Percentiles rank a stretch among this genome's conserved stretches.
phyloP scores from a whole-genome alignment of 2,888 invertebrate genomes.

The Actias luna region DNA sequence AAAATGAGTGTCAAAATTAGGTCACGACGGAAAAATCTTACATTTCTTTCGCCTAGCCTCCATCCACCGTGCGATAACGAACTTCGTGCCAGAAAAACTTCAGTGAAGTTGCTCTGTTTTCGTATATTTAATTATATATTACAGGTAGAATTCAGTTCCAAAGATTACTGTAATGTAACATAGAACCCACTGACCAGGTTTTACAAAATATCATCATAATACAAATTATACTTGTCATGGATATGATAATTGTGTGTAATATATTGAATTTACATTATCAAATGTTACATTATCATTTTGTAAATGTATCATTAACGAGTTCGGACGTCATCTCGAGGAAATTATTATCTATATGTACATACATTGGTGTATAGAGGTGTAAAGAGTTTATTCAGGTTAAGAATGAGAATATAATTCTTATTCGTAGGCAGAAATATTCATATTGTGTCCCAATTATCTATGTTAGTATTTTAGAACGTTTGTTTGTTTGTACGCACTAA shows the following conservation, averaged over 20 bases:
- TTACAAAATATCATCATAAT: not conserved
- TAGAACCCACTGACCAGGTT: not conserved
- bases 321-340: not conserved
- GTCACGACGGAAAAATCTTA: no score
- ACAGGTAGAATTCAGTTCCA: not conserved
- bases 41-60: no score
- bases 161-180: not conserved
- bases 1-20: no score
- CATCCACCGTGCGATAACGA: no score
- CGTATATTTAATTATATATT: not conserved
- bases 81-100: no score
- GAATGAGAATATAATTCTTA: not conserved
- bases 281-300: not conserved
- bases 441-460: no score
- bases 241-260: not conserved
- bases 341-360: not conserved
- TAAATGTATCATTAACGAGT: not conserved
- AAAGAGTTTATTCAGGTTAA: not conserved
- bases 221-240: not conserved
- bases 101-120: not conserved
- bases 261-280: constrained; percentile 2
- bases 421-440: not conserved
- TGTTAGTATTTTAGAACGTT: no score
- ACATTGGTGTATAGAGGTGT: not conserved
- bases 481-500: no score